Conservation (phyloP, 2,113 vertebrate genomes). For the Pseudonaja textilis region DNA sequence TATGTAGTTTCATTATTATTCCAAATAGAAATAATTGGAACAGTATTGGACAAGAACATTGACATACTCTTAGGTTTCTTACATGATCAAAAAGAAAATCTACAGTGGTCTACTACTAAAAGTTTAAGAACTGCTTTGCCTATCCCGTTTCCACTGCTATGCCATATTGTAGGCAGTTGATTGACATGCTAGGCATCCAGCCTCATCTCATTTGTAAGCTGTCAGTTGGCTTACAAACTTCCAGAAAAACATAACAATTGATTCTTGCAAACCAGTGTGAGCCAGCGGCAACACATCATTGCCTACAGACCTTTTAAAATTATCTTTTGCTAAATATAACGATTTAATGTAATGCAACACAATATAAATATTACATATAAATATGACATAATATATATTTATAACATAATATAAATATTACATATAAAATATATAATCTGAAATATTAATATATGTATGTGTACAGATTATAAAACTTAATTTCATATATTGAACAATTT, state of each 20-base stretch:
- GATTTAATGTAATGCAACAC: not conserved
- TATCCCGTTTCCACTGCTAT: not conserved
- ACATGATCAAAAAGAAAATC: not conserved
- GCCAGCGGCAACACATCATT: not conserved
- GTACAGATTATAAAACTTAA: not conserved
- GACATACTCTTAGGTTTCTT: not conserved
- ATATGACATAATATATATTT: too few relatives aligned
- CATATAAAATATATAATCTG: not conserved
- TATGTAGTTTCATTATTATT: not conserved
- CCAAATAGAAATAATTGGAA: not conserved
- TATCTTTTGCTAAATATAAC: not conserved
- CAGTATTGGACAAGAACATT: not conserved
- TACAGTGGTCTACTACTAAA: not conserved
- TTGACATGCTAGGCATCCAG: not conserved
- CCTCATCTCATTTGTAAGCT: not conserved
- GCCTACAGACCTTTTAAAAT: not conserved
- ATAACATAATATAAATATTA: not conserved
- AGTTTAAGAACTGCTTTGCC: not conserved
- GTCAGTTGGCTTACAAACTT: not conserved
- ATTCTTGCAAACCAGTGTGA: not conserved
- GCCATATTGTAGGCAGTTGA: not conserved
- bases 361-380: not conserved
- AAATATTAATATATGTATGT: not conserved
- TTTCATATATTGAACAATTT: not conserved
- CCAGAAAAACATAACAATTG: not conserved